phyloP scores from a whole-genome alignment of 2,888 invertebrate species.

The Ashinkailepas kermadecensis region DNA sequence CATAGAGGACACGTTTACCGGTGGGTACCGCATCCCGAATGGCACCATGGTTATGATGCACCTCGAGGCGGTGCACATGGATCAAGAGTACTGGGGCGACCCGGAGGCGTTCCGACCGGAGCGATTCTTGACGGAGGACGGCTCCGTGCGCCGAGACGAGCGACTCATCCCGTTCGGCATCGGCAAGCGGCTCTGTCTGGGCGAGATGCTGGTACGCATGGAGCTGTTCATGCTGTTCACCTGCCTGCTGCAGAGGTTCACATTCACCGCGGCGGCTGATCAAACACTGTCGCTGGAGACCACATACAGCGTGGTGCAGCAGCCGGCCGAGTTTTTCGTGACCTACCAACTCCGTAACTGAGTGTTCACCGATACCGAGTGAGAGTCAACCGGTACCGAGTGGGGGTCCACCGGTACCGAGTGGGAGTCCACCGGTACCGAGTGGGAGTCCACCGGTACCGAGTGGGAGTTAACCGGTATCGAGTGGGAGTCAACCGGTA shows the following conservation, averaged over 20 bases:
- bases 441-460: no score
- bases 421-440: no score
- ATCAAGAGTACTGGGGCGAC: constrained; percentile 1
- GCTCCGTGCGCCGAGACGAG: background rate
- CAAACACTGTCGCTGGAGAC: background rate
- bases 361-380: no score
- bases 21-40: background rate
- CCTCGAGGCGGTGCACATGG: constrained; percentile 8
- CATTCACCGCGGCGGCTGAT: background rate
- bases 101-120: constrained; percentile 24
- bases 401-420: no score
- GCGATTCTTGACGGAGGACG: constrained; percentile 17
- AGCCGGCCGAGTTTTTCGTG: background rate
- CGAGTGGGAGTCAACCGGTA: no score
- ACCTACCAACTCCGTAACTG: background rate
- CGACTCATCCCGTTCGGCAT: constrained; percentile 18
- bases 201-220: background rate
- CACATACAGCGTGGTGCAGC: background rate
- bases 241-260: background rate
- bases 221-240: constrained; percentile 20
- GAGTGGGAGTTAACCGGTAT: no score
- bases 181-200: constrained; percentile 20
- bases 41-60: background rate
- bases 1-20: no score
- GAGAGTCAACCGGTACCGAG: no score